Evolutionary conservation across 2,888 invertebrate genomes (phyloP).

Genomic region (Limenitis arthemis): DNA sequence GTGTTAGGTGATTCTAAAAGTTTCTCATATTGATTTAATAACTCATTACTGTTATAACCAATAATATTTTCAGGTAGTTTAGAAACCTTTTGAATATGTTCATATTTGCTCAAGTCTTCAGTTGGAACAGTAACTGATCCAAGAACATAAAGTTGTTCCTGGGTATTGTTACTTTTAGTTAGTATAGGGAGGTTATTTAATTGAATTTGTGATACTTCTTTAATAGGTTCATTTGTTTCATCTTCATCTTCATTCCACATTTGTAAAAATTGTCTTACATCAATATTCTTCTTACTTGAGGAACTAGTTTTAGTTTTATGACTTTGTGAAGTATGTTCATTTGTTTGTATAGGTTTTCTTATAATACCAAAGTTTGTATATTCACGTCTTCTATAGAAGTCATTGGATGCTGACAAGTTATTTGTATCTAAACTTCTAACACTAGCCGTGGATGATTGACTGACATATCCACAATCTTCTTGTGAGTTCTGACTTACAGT

Average conservation of each 20-base stretch:
- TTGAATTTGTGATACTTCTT: slow-evolving; percentile 37
- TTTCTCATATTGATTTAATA: slow-evolving; percentile 64
- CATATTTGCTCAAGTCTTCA: slow-evolving; percentile 65
- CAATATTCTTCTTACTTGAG: slow-evolving; percentile 46
- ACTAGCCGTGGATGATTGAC: slow-evolving; percentile 61
- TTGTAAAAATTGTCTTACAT: slow-evolving; percentile 65
- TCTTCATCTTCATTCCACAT: slow-evolving; percentile 71
- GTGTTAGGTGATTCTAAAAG: slow-evolving; percentile 53
- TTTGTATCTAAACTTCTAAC: slow-evolving; percentile 55
- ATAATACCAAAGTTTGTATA: slow-evolving; percentile 40
- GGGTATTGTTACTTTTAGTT: slow-evolving; percentile 38
- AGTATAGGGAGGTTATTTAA: slow-evolving; percentile 32
- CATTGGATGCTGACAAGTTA: slow-evolving; percentile 42
- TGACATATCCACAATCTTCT: slow-evolving; percentile 67
- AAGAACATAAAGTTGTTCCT: slow-evolving; percentile 64
- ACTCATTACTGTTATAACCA: slow-evolving; percentile 61
- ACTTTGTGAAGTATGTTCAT: slow-evolving; percentile 20
- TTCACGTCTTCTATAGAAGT: slow-evolving; percentile 47
- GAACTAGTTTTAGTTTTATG: slow-evolving; percentile 32
- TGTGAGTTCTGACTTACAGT: slow-evolving; percentile 41
- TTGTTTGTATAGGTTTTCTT: slow-evolving; percentile 30
- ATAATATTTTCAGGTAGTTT: slow-evolving; percentile 68
- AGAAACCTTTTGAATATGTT: slow-evolving; percentile 66
- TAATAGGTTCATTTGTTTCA: slow-evolving; percentile 44
- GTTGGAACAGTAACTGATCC: slow-evolving; percentile 61